phyloP scores from a whole-genome alignment of 2,888 invertebrate species.

The Drosophila testacea region DNA sequence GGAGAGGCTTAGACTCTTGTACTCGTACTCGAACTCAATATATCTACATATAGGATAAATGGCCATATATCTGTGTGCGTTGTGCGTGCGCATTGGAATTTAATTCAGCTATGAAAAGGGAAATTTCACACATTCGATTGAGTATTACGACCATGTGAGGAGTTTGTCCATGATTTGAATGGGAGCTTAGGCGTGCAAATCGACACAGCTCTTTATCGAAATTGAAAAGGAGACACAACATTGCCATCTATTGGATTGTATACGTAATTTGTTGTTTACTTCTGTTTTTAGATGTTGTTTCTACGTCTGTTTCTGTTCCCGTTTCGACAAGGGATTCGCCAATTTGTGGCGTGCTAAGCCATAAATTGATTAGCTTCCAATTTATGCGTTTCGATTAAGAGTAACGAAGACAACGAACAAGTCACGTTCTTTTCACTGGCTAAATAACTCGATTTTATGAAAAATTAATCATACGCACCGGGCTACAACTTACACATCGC shows the following conservation, averaged over 20 bases:
- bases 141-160: slow-evolving; percentile 35
- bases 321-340: slow-evolving; percentile 35
- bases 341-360: slow-evolving; percentile 55
- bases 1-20: slow-evolving; percentile 23
- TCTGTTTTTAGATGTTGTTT: slow-evolving; percentile 13
- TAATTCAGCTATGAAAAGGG: slow-evolving; percentile 69
- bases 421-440: slow-evolving; percentile 51
- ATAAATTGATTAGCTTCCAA: slow-evolving; percentile 76
- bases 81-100: slow-evolving; percentile 59
- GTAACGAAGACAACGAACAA: neutral
- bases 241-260: neutral
- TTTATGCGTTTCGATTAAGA: slow-evolving; percentile 53
- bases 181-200: slow-evolving; percentile 43
- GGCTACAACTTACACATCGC: slow-evolving; percentile 1
- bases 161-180: slow-evolving; percentile 46
- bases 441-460: slow-evolving; percentile 42
- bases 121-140: slow-evolving; percentile 67
- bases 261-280: slow-evolving; percentile 47
- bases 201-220: slow-evolving; percentile 56
- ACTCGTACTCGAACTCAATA: slow-evolving; percentile 15
- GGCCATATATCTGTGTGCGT: slow-evolving; percentile 9
- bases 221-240: slow-evolving; percentile 57
- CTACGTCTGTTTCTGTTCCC: neutral
- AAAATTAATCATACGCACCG: slow-evolving; percentile 48
- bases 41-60: slow-evolving; percentile 20